Evolutionary conservation across 2,113 vertebrate species (phyloP), one percentile per base, ranked within the genome.

Genomic region (Telmatochromis bifrenatus): DNA sequence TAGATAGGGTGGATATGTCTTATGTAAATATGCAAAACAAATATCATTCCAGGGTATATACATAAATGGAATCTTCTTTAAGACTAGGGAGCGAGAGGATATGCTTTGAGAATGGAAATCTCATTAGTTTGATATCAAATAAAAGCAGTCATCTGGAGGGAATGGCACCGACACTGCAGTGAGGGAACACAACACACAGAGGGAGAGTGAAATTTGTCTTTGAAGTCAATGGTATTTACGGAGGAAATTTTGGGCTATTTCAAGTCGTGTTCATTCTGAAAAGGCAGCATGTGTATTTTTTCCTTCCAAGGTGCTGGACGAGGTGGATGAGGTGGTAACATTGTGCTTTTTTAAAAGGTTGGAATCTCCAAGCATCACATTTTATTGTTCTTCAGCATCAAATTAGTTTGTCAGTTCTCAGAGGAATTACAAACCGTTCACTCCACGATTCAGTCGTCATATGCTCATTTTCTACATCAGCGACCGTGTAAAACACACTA

Each of bases 41-140:
- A 95, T 94, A 95, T 91, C 83, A 94, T 95, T 94, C 83, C 75
- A 84, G 88, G 93, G 87, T 92, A 92, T 94, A 94, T 92, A 95
- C 94, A 95, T 94, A 94, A 94, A 94, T 94, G 92, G 89, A 92
- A 96, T 91, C 94, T 89, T 93, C 91, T 86, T 88, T 91, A 91
- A 91, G 91, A 92, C 90, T 37, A 79, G 89, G 81, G 70, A 92
- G 91, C 47, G 88, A 86, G 82, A 85, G 89, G 89, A 93, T 92
- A 84, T 92, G 94, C 92, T 90, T 87, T 92, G 91, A 95, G 92
- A 94, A 94, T 88, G 92, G 91, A 96, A 96, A 95, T 96, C 94
- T 95, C 94, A 96, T 96, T 96, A 95, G 95, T 95, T 91, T 94
- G 93, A 95, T 95, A 95, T 96, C 91, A 95, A 96, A 95, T 96